Evolutionary conservation across 2,797 vertebrate species (phyloP).

Genomic region (Squalus acanthias): DNA sequence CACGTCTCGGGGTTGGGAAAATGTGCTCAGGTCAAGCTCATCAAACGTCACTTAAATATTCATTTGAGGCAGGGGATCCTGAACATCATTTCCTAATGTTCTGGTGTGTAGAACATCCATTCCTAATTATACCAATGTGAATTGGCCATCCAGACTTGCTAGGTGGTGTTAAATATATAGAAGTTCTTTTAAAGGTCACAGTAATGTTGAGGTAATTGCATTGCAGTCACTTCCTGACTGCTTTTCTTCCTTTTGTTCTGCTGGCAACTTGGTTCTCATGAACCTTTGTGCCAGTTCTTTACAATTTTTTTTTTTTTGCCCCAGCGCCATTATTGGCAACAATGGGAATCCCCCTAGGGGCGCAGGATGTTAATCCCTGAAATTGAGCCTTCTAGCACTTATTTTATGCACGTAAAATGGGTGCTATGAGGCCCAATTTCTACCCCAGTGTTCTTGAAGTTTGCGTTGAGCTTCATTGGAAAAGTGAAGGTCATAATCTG

Average conservation of each 20-base stretch:
- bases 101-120: background rate
- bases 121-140: background rate
- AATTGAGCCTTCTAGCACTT: no score
- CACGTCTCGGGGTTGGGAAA: background rate
- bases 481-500: no score
- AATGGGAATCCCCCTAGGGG: background rate
- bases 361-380: no score
- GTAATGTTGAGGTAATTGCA: background rate
- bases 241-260: background rate
- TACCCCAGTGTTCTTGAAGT: no score
- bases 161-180: background rate
- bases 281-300: background rate
- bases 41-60: slow-evolving; percentile 15
- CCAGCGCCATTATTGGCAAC: background rate
- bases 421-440: no score
- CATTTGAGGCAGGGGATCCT: background rate
- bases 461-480: no score
- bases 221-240: background rate
- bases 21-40: background rate
- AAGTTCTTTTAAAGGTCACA: background rate
- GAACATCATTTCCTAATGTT: background rate
- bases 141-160: background rate
- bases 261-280: background rate
- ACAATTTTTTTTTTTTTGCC: background rate
- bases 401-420: no score